phyloP scores from a whole-genome alignment of 2,888 invertebrate genomes.

The Heliconius erato region DNA sequence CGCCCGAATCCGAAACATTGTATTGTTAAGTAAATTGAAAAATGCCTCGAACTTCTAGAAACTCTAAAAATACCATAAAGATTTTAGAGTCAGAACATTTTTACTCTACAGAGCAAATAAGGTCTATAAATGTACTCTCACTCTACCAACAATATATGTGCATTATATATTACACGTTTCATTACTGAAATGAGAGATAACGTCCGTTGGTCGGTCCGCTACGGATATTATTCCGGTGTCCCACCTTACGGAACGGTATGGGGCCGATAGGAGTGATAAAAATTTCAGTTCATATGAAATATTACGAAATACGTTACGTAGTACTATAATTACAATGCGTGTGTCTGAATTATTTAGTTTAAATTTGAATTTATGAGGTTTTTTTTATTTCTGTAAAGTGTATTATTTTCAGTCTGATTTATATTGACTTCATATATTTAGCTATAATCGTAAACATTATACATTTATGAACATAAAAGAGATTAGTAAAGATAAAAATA shows the following conservation, averaged over 20 bases:
- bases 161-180: conserved; percentile 24
- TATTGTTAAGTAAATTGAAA: too few species aligned
- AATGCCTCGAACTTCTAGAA: too few species aligned
- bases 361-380: not conserved
- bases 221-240: conserved; percentile 34
- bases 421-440: not conserved
- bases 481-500: not conserved
- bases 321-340: not conserved
- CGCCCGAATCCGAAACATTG: too few species aligned
- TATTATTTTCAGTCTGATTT: not conserved
- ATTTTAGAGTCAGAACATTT: not conserved
- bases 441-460: not conserved
- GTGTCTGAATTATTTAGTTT: not conserved
- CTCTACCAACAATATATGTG: not conserved
- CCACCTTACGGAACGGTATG: conserved; percentile 35
- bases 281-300: conserved; percentile 18
- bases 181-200: conserved; percentile 37
- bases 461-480: not conserved
- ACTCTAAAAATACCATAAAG: too few species aligned
- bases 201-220: conserved; percentile 16
- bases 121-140: not conserved
- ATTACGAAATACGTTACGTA: not conserved
- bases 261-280: conserved; percentile 32
- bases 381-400: not conserved
- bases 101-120: not conserved